phyloP scores from a whole-genome alignment of 37 sponge, comb jelly and placozoan genomes.

The Beroe forskalii region DNA sequence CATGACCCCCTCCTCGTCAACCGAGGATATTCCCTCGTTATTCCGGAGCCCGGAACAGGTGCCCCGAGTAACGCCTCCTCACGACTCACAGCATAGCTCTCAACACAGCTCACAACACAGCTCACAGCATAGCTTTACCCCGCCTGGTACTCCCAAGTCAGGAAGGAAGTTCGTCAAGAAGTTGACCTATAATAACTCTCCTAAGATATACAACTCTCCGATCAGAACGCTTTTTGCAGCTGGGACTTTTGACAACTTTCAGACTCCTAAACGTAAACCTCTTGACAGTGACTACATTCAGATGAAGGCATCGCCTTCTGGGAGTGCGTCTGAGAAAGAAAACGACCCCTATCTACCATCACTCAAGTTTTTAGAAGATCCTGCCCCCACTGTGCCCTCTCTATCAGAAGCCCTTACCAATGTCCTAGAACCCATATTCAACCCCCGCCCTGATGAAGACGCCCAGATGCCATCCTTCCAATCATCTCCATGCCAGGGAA shows the following conservation, averaged over 20 bases:
- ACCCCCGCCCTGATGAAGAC: constrained; percentile 17
- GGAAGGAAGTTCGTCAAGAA: constrained; percentile 27
- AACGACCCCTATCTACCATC: neutral
- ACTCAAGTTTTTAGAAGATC: neutral
- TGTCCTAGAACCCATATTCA: neutral
- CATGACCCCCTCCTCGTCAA: constrained; percentile 29
- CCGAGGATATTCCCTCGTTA: constrained; percentile 41
- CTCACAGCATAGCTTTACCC: constrained; percentile 32
- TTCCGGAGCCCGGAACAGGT: constrained; percentile 29
- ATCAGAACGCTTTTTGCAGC: constrained; percentile 33
- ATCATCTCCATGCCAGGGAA: constrained; percentile 20
- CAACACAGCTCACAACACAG: neutral
- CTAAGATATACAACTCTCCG: constrained; percentile 52
- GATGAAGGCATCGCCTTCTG: constrained; percentile 28
- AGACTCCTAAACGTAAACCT: constrained; percentile 5
- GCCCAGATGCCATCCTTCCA: constrained; percentile 49
- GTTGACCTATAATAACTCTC: neutral
- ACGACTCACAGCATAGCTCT: neutral
- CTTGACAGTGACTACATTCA: constrained; percentile 26
- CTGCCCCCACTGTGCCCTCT: neutral
- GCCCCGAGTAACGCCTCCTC: neutral
- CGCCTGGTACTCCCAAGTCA: constrained; percentile 36
- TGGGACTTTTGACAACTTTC: neutral
- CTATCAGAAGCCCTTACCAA: neutral
- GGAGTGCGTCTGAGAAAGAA: constrained; percentile 17